Evolutionary conservation across 2,888 invertebrate genomes (phyloP), one percentile per base, ranked within the genome.

Genomic region (Mystacides longicornis): DNA sequence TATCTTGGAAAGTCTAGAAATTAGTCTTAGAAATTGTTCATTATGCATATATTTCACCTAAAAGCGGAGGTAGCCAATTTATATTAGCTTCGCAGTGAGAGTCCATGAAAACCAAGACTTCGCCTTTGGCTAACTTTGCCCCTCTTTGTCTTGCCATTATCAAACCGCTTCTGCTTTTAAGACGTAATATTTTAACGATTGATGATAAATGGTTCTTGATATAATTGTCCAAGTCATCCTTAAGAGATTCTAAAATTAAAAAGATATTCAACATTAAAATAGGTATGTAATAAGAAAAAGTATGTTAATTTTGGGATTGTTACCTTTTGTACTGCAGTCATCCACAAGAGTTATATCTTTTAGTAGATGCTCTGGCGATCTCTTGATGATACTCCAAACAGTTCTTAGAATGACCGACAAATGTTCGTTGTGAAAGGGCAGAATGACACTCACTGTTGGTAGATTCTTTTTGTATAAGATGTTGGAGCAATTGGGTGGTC

Each of bases 361-460:
- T 0, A 96, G 73, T 21, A 95, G 73, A 63, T 85, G 80, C 1
- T 74, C 64, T 0, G 95, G 95, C 0, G 93, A 90, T 52, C 94
- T 79, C 67, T 88, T 85, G 2, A 94, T 68, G 3, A 93, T 89
- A 67, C 89, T 91, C 69, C 82, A 78, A n/a, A 81, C 87, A 46
- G 86, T 91, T 63, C 88, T 75, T n/a, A 94, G 70, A 50, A 96
- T 71, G 0, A 93, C 93, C 45, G 85, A 86, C 79, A 89, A 90
- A 68, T 95, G 93, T 68, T 96, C 95, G 66, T 96, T 93, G 71
- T 92, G 93, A 68, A 94, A 95, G 1, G 95, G 94, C 20, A 96
- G 86, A 52, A 96, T 85, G 3, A 95, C 86, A 68, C 92, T 93
- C n/a, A 89, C 87, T 0, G 83, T 81, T 0, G 91, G 91, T 58